Percentiles rank a stretch among this genome's conserved stretches.
phyloP scores from a whole-genome alignment of 1,140 invertebrate genomes.

The Drosophila nigromelanica region DNA sequence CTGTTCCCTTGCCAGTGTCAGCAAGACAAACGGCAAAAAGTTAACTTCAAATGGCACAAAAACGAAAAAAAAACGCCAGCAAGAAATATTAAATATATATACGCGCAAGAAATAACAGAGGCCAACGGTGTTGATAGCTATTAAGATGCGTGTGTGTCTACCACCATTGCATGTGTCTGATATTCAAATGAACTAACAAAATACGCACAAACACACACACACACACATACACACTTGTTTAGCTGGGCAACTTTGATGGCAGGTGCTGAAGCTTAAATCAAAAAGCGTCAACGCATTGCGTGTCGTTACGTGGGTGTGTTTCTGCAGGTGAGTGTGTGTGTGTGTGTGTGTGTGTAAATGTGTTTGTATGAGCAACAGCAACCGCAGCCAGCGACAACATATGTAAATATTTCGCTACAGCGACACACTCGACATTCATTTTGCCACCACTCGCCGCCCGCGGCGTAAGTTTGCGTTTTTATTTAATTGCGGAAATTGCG shows the following conservation, averaged over 20 bases:
- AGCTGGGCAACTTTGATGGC: constrained; percentile 46
- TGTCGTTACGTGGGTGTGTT: constrained; percentile 50
- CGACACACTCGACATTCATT: constrained; percentile 73
- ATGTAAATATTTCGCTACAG: constrained; percentile 76
- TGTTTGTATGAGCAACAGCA: constrained; percentile 39
- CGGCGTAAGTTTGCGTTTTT: constrained; percentile 82
- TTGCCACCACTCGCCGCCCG: constrained; percentile 32
- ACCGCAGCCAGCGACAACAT: constrained; percentile 51
- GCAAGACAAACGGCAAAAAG: constrained; percentile 54
- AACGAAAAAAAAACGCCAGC: background rate
- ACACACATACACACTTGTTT: constrained; percentile 23
- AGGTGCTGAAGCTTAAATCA: constrained; percentile 68
- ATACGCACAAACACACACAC: constrained; percentile 27
- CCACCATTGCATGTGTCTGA: constrained; percentile 50
- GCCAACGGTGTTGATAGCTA: constrained; percentile 66
- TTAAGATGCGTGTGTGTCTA: constrained; percentile 60
- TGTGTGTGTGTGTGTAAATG: constrained; percentile 20
- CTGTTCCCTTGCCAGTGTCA: constrained; percentile 21
- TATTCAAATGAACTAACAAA: constrained; percentile 71
- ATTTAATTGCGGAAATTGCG: constrained; percentile 82
- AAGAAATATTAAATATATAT: constrained; percentile 62
- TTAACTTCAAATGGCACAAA: constrained; percentile 64
- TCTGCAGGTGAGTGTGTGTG: constrained; percentile 8
- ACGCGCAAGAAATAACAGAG: constrained; percentile 29
- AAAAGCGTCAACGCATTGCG: constrained; percentile 80